These are phyloP conservation scores for Nemurella pictetii DNA, from an alignment of 2,888 invertebrate species.

Conservation along the genomic window DNA sequence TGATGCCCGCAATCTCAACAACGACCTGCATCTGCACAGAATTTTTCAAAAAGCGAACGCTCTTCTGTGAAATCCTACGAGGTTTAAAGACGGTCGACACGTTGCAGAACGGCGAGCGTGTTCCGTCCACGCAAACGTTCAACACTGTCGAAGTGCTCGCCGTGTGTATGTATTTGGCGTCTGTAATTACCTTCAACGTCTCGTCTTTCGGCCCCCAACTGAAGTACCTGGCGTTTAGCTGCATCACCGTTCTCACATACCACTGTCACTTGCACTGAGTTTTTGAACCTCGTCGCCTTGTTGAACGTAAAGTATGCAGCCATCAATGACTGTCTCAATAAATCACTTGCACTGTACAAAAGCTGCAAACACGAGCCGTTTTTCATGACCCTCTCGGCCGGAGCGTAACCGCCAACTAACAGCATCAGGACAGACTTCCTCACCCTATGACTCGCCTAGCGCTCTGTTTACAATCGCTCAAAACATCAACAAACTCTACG, in stretches of 20 bases:
- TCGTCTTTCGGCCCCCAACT: neutral
- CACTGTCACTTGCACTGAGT: neutral
- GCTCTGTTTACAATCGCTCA: neutral
- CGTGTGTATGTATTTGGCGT: neutral
- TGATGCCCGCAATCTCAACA: neutral
- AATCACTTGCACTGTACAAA: neutral
- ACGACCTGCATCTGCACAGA: neutral
- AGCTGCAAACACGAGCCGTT: neutral
- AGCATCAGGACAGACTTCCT: neutral
- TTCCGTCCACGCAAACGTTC: neutral
- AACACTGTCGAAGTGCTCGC: neutral
- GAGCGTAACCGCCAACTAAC: neutral
- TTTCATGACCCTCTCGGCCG: neutral
- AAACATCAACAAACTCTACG: neutral
- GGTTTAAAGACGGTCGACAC: neutral
- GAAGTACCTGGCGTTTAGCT: neutral
- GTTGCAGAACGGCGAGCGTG: neutral
- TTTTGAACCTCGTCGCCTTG: neutral
- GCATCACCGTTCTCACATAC: neutral
- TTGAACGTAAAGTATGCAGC: neutral
- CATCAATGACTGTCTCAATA: neutral
- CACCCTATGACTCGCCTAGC: neutral
- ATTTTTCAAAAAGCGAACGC: neutral
- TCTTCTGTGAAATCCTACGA: neutral
- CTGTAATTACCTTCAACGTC: neutral